These are phyloP conservation scores for Euzetes globulus DNA, from an alignment of 2,888 invertebrate species.

Conservation along the genomic window DNA sequence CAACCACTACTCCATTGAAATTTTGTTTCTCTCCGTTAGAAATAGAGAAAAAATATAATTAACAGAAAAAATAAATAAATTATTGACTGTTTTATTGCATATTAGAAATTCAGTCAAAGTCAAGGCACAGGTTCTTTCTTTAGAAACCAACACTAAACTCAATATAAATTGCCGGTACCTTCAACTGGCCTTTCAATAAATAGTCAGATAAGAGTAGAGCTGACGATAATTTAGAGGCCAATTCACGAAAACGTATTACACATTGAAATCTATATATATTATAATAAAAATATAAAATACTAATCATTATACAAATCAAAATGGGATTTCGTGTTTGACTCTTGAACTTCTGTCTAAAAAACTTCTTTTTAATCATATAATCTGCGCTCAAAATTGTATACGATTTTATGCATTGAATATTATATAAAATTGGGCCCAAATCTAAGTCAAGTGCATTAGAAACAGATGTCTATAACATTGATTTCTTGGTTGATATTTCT, in stretches of 20 bases:
- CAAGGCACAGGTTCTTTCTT: background rate
- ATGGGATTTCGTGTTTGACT: slow-evolving; percentile 15
- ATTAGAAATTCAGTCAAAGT: background rate
- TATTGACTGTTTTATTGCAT: background rate
- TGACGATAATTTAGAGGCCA: slow-evolving; percentile 4
- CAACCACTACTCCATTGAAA: background rate
- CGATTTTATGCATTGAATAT: too few species aligned
- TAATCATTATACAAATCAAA: slow-evolving; percentile 10
- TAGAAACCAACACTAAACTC: background rate
- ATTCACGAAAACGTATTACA: background rate
- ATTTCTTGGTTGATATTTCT: background rate
- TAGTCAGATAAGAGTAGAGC: background rate
- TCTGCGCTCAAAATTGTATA: background rate
- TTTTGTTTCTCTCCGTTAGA: background rate
- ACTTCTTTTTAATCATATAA: background rate
- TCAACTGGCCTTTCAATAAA: background rate
- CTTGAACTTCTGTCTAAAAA: slow-evolving; percentile 12
- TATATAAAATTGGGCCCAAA: too few species aligned
- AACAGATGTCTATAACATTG: background rate
- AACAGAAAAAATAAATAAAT: slow-evolving; percentile 1
- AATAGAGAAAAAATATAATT: background rate
- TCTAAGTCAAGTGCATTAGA: too few species aligned
- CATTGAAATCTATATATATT: background rate
- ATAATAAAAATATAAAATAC: background rate
- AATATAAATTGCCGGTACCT: background rate